phyloP scores from a whole-genome alignment of 2,113 vertebrate species.

The Vulpes ferrilata region DNA sequence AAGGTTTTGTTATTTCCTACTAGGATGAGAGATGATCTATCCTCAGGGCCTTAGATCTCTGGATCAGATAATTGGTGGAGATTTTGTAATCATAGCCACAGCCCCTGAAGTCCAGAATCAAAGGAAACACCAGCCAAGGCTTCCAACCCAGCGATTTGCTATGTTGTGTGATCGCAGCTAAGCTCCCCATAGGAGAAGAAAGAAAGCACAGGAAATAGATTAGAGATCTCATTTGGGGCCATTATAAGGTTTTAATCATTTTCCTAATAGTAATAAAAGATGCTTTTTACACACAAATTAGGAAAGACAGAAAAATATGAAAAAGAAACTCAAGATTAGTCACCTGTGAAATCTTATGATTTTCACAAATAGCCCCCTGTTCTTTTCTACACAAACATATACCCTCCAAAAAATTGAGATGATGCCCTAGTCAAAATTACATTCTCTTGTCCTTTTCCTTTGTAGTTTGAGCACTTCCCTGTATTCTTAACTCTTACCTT shows the following conservation, averaged over 20 bases:
- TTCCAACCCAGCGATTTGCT: neutral
- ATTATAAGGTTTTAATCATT: slow-evolving; percentile 18
- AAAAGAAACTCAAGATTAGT: slow-evolving; percentile 20
- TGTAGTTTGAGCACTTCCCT: neutral
- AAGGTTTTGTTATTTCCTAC: slow-evolving; percentile 43
- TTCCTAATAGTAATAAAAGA: slow-evolving; percentile 37
- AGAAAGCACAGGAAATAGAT: slow-evolving; percentile 45
- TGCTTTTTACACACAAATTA: slow-evolving; percentile 47
- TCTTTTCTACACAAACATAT: neutral
- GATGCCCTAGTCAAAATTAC: slow-evolving; percentile 32
- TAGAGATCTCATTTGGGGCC: slow-evolving; percentile 30
- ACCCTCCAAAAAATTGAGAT: neutral
- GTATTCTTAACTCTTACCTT: neutral
- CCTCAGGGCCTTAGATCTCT: slow-evolving; percentile 32
- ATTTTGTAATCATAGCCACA: neutral
- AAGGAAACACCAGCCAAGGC: neutral
- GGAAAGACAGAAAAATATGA: slow-evolving; percentile 30
- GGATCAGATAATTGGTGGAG: slow-evolving; percentile 23
- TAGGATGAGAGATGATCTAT: neutral
- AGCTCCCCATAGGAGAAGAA: neutral
- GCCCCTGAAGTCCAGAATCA: slow-evolving; percentile 61
- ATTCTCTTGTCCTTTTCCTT: slow-evolving; percentile 4
- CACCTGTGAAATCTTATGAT: slow-evolving; percentile 8
- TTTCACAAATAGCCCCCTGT: slow-evolving; percentile 8
- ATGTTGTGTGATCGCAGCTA: neutral